Evolutionary conservation across 2,797 vertebrate species (phyloP).

Genomic region (Leucoraja ocellata): DNA sequence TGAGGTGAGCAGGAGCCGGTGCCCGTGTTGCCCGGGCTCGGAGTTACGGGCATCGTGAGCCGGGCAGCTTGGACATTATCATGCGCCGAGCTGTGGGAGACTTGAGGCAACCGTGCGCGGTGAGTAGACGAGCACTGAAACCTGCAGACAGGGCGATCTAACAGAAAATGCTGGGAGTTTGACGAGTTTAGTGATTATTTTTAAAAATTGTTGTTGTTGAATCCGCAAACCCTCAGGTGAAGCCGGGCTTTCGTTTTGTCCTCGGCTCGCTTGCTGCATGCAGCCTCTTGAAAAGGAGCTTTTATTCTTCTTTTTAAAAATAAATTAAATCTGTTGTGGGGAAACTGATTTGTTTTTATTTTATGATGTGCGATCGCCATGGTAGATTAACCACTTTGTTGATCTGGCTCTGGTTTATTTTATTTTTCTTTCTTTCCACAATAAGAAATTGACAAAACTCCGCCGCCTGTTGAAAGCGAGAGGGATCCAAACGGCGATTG

Average conservation of each 20-base stretch:
- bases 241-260: background rate
- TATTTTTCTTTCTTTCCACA: too few species aligned
- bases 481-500: background rate
- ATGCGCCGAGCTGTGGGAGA: background rate
- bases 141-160: background rate
- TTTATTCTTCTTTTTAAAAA: background rate
- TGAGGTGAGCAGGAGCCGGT: background rate
- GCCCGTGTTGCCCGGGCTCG: background rate
- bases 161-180: constrained; percentile 15
- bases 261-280: background rate
- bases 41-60: constrained; percentile 25
- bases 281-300: constrained; percentile 16
- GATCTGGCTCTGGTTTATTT: background rate
- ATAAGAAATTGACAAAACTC: background rate
- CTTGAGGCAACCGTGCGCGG: constrained; percentile 21
- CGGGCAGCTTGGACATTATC: constrained; percentile 27
- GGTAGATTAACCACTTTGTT: background rate
- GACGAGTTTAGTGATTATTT: constrained; percentile 7
- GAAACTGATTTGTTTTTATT: background rate
- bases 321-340: background rate
- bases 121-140: background rate
- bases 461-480: constrained; percentile 34
- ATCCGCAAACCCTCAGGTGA: constrained; percentile 17
- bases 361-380: background rate
- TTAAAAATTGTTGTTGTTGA: background rate